These are phyloP conservation scores for Smittia sp. DNA, from an alignment of 2,888 invertebrate genomes.

Conservation along the genomic window DNA sequence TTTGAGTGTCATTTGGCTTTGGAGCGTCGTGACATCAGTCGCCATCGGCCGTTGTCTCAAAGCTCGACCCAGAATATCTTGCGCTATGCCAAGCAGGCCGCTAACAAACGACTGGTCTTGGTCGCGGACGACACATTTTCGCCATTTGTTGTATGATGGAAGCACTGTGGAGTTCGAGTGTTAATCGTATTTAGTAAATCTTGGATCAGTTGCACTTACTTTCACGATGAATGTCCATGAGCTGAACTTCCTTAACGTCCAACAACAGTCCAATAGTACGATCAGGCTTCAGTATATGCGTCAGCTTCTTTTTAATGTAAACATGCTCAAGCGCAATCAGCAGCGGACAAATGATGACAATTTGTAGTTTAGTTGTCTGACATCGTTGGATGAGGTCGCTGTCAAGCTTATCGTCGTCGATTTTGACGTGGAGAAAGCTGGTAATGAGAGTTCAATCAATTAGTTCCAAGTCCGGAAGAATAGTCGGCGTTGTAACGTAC, in stretches of 20 bases:
- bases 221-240: slow-evolving; percentile 67
- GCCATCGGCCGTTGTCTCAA: slow-evolving; percentile 58
- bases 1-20: slow-evolving; percentile 51
- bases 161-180: slow-evolving; percentile 57
- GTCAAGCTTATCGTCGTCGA: slow-evolving; percentile 60
- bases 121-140: slow-evolving; percentile 73
- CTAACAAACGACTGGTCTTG: slow-evolving; percentile 82
- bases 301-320: slow-evolving; percentile 50
- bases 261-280: slow-evolving; percentile 77
- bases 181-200: not conserved
- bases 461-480: slow-evolving; percentile 38
- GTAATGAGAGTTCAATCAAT: slow-evolving; percentile 4
- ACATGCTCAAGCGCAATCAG: slow-evolving; percentile 59
- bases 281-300: slow-evolving; percentile 57
- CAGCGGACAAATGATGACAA: slow-evolving; percentile 76
- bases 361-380: slow-evolving; percentile 69
- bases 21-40: slow-evolving; percentile 60
- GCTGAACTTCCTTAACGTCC: slow-evolving; percentile 71
- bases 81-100: slow-evolving; percentile 77
- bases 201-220: slow-evolving; percentile 53
- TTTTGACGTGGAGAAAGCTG: slow-evolving; percentile 71
- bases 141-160: slow-evolving; percentile 75
- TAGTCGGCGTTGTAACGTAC: slow-evolving; percentile 55
- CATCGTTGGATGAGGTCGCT: slow-evolving; percentile 55
- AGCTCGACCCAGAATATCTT: slow-evolving; percentile 68